These are phyloP conservation scores for Saccostrea glomerata DNA, from an alignment of 1,140 invertebrate genomes.

Conservation along the genomic window DNA sequence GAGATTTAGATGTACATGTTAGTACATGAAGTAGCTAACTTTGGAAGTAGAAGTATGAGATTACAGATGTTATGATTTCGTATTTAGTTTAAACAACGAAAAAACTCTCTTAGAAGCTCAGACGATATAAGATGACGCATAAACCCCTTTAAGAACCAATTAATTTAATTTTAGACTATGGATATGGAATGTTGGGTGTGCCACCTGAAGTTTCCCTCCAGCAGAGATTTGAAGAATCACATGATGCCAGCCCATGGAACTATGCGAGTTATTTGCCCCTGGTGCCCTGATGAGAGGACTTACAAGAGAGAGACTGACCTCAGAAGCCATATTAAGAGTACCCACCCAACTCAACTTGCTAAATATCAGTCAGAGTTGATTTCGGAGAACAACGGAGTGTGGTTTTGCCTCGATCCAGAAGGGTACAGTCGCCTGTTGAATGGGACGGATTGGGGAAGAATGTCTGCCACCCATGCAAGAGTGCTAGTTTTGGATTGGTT, in stretches of 20 bases:
- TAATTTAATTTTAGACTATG: background rate
- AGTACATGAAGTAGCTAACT: too few species aligned
- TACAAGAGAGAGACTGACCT: background rate
- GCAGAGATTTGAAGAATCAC: slow-evolving; percentile 44
- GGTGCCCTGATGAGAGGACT: slow-evolving; percentile 30
- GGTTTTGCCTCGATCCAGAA: background rate
- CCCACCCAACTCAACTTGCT: background rate
- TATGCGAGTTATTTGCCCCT: slow-evolving; percentile 38
- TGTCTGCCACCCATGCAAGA: slow-evolving; percentile 11
- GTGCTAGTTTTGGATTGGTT: background rate
- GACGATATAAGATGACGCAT: too few species aligned
- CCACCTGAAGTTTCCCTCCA: background rate
- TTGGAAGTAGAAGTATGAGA: too few species aligned
- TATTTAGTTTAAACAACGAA: too few species aligned
- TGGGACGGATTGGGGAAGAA: background rate
- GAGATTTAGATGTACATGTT: too few species aligned
- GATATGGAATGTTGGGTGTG: slow-evolving; percentile 29
- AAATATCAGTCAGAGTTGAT: background rate
- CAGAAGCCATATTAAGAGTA: background rate
- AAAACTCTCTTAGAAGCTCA: too few species aligned
- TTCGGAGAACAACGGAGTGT: background rate
- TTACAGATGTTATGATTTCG: too few species aligned
- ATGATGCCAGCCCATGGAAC: slow-evolving; percentile 4
- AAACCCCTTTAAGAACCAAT: background rate
- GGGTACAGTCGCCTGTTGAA: background rate